Conservation (phyloP, 2,888 invertebrate species). For the Brachynemurus nebulosus region DNA sequence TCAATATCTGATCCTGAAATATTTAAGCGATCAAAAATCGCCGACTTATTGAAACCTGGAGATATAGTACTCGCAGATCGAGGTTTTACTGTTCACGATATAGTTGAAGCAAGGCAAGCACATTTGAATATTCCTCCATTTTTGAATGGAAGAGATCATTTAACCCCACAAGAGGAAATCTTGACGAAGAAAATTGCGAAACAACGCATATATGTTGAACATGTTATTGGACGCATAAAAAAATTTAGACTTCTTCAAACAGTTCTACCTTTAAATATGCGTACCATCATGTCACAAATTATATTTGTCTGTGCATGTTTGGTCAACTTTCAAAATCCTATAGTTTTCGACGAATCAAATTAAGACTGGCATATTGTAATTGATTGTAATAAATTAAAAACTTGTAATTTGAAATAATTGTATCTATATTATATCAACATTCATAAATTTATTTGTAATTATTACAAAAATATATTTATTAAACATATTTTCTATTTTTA, state of each 20-base stretch:
- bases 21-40: slow-evolving; percentile 13
- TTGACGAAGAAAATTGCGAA: slow-evolving; percentile 18
- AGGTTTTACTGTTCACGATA: slow-evolving; percentile 18
- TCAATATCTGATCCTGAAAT: slow-evolving; percentile 17
- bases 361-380: slow-evolving; percentile 1
- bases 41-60: slow-evolving; percentile 15
- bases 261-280: slow-evolving; percentile 15
- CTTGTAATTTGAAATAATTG: slow-evolving; percentile 7
- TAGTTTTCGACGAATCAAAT: slow-evolving; percentile 4
- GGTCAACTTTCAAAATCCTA: slow-evolving; percentile 12
- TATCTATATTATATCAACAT: background rate
- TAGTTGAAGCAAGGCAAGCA: slow-evolving; percentile 15
- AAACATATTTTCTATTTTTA: background rate
- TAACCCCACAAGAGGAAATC: slow-evolving; percentile 17
- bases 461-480: background rate
- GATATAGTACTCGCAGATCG: slow-evolving; percentile 19
- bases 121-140: slow-evolving; percentile 19
- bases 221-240: slow-evolving; percentile 17
- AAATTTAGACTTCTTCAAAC: slow-evolving; percentile 16
- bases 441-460: background rate
- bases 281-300: slow-evolving; percentile 14
- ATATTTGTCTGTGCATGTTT: slow-evolving; percentile 16
- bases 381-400: background rate
- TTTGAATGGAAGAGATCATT: slow-evolving; percentile 16
- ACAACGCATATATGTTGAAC: slow-evolving; percentile 19